Evolutionary conservation across 2,113 vertebrate genomes (phyloP).

Genomic region (Prochilodus magdalenae): DNA sequence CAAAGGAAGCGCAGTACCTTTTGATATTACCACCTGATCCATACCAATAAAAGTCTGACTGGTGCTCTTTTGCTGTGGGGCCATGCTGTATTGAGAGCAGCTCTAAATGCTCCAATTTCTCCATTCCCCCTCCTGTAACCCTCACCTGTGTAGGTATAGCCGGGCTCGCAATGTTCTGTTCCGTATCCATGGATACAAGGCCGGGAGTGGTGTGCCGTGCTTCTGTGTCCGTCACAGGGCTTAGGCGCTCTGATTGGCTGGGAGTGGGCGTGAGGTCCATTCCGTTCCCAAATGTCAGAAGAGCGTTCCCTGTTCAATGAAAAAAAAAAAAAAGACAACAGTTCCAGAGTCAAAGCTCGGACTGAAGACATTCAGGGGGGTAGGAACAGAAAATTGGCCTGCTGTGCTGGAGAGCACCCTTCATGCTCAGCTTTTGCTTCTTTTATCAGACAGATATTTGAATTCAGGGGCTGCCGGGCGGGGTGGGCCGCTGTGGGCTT

Average conservation of each 20-base stretch:
- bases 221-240: constrained; percentile 66
- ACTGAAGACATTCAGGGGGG: background rate
- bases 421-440: constrained; percentile 2
- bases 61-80: background rate
- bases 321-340: constrained; percentile 36
- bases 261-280: constrained; percentile 75
- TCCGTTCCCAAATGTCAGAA: constrained; percentile 84
- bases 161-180: constrained; percentile 75
- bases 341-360: constrained; percentile 24
- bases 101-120: constrained; percentile 16
- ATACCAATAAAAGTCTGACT: background rate
- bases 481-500: constrained; percentile 45
- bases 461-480: constrained; percentile 29
- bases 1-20: background rate
- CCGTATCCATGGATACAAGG: constrained; percentile 67
- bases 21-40: constrained; percentile 1
- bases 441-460: constrained; percentile 43
- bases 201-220: constrained; percentile 57
- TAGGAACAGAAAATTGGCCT: background rate
- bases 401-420: background rate
- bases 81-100: constrained; percentile 31
- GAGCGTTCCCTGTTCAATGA: constrained; percentile 81
- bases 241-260: constrained; percentile 70
- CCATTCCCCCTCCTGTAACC: constrained; percentile 7
- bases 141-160: constrained; percentile 86